Base-by-base conservation (phyloP, 2,797 vertebrate species). In the Enteromius thamalakanensis region DNA sequence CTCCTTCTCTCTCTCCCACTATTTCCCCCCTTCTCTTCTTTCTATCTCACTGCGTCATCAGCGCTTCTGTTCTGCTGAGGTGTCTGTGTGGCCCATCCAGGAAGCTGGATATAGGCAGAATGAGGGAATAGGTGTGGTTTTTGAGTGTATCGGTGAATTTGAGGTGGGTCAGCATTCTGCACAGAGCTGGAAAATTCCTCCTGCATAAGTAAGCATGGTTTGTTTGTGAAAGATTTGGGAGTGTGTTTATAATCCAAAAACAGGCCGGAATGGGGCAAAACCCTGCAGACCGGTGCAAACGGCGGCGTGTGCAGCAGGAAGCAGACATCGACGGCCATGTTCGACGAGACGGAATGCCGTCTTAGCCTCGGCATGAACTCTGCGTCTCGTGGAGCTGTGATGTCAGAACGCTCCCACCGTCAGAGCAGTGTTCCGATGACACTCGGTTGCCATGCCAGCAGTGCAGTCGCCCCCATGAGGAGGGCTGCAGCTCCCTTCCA, bases 401-500 rank as follows among this genome's bases (percentile, higher is more conserved):
- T 88, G 89, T 89, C 90, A 89, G 90, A 15, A 45, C 64, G 82
- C 64, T 79, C 82, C 67, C 32, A 70, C 79, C 68, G 53, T 85
- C 87, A 89, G 86, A 70, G 85, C 87, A 86, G 79, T 85, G 82
- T 84, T 91, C 88, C 88, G 85, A 90, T 91, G 88, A 85, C 85
- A 90, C 89, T 88, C 78, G 82, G 91, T 91, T 93, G 89, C 89
- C 90, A 87, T 91, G 89, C 88, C 90, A 89, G 89, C 88, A 71
- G 71, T 29, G 64, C 89, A 91, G 91, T 92, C 90, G 87, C 91
- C 88, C 90, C 92, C 89, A 88, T 90, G 90, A 92, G 89, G 90
- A 90, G 93, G 90, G 87, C 89, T 82, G 89, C 91, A 91, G 88
- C 91, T 91, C 90, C 87, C 86, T 83, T 89, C 89, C 89, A 91